phyloP scores from a whole-genome alignment of 2,113 vertebrate genomes.

The Sylvilagus bachmani region DNA sequence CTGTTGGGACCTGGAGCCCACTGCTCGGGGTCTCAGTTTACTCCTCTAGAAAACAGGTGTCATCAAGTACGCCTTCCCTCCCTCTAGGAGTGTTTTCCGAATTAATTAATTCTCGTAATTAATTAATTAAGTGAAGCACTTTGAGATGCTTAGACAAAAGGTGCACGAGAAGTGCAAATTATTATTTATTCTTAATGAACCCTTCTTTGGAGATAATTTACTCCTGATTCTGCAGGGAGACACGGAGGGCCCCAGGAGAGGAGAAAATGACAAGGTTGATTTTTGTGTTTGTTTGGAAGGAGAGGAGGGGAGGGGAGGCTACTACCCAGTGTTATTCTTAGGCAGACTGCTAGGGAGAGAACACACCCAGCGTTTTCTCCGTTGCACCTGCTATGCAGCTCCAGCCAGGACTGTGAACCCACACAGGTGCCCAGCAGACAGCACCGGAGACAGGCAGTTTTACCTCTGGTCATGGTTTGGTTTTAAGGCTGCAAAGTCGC shows the following conservation, averaged over 20 bases:
- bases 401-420: background rate
- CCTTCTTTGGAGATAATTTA: slow-evolving; percentile 81
- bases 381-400: background rate
- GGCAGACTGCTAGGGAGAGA: background rate
- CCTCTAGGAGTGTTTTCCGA: slow-evolving; percentile 67
- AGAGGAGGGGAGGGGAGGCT: background rate
- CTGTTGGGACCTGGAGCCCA: background rate
- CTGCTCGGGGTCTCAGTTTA: slow-evolving; percentile 73
- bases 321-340: background rate
- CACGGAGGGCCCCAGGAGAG: slow-evolving; percentile 27
- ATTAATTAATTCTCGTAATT: slow-evolving; percentile 84
- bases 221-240: slow-evolving; percentile 71
- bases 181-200: slow-evolving; percentile 84
- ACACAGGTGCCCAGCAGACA: background rate
- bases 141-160: slow-evolving; percentile 82
- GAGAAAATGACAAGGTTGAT: slow-evolving; percentile 52
- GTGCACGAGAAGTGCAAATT: slow-evolving; percentile 69
- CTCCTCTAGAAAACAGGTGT: slow-evolving; percentile 71
- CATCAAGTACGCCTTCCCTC: slow-evolving; percentile 61
- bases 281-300: slow-evolving; percentile 36
- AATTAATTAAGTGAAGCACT: slow-evolving; percentile 81
- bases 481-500: background rate
- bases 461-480: background rate
- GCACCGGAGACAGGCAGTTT: background rate
- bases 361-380: background rate